Base-by-base conservation (phyloP, 1,140 invertebrate species). In the Vanessa tameamea region DNA sequence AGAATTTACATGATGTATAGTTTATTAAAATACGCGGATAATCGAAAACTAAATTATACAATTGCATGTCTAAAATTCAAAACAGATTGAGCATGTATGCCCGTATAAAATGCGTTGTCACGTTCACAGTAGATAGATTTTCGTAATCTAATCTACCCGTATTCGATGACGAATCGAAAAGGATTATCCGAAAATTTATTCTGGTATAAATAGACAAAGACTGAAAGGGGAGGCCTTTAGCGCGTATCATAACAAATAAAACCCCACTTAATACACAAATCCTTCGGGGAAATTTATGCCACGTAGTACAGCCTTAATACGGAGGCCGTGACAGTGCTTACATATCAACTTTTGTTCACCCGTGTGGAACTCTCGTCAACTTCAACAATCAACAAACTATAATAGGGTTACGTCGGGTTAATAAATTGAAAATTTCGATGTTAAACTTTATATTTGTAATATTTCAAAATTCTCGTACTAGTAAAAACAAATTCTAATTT, bases 181-280 rank as follows among this genome's bases (percentile, higher is more conserved):
- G 72, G 73, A 80, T 77, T 77, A 83, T 75, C 67, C 76, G 69
- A 74, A 82, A 84, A 75, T 78, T 82, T 82, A 83, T 83, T 81
- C 73, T 77, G 66, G 77, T 72, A 78, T 82, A 85, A 84, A 82
- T 78, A 81, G 83, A 75, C 78, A 75, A 72, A 74, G 74, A 77
- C 71, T 72, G 81, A 81, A 84, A 82, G 76, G 75, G 71, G 76
- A 84, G 80, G 80, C 79, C 78, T 80, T 76, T 75, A 83, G 83
- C 79, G 81, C 87, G 86, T 89, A 86, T 87, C 87, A 82, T 77
- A 85, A 91, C 87, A 92, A 90, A 91, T 90, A 88, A 89, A 89
- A 88, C 79, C 88, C 84, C 84, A 88, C 87, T 92, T 92, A 92
- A 87, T 92, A 89, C 86, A 85, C 82, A 89, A 89, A 89, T 87